Evolutionary conservation across 2,888 invertebrate genomes (phyloP).

Genomic region (Stratiomys singularior): DNA sequence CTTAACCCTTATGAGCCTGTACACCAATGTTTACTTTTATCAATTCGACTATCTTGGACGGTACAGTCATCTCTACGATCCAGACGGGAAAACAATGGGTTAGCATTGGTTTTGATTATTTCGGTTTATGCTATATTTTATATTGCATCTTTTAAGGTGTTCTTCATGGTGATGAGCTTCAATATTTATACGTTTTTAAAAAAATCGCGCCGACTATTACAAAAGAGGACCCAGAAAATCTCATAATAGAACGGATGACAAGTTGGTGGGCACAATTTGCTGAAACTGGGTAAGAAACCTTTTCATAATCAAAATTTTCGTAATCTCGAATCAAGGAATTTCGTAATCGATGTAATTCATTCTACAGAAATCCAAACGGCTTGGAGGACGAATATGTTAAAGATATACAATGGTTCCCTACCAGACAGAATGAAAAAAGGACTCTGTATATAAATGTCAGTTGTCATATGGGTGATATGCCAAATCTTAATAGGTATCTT

Average conservation of each 20-base stretch:
- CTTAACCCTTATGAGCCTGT: constrained; percentile 68
- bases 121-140: no score
- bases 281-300: constrained; percentile 56
- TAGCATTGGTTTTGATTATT: not conserved
- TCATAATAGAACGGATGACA: constrained; percentile 62
- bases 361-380: constrained; percentile 28
- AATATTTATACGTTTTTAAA: constrained; percentile 57
- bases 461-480: not conserved
- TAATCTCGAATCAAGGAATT: not conserved
- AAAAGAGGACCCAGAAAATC: not conserved
- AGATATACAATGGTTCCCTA: constrained; percentile 5
- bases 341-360: not conserved
- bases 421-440: not conserved
- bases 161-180: constrained; percentile 54
- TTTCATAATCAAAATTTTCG: no score
- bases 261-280: constrained; percentile 64
- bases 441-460: constrained; percentile 25
- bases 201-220: constrained; percentile 54
- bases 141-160: not conserved
- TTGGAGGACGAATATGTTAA: not conserved
- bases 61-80: constrained; percentile 66
- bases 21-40: constrained; percentile 71
- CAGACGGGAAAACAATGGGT: constrained; percentile 59
- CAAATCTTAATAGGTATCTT: not conserved
- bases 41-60: constrained; percentile 71